Evolutionary conservation across 2,113 vertebrate genomes (phyloP).

Genomic region (Alouatta palliata): DNA sequence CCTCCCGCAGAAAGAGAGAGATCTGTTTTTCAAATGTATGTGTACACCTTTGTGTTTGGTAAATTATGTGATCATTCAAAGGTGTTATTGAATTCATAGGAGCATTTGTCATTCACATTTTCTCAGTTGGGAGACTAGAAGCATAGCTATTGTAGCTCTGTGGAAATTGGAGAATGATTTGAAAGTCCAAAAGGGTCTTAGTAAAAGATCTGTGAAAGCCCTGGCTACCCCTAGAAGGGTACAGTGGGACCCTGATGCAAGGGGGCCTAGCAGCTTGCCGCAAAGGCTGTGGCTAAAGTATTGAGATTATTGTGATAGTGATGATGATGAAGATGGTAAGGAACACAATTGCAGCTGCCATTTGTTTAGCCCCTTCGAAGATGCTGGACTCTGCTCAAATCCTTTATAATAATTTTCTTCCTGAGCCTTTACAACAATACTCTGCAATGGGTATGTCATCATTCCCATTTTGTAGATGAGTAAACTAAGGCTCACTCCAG

Average conservation of each 20-base stretch:
- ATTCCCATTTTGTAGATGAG: not conserved
- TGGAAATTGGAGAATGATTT: not conserved
- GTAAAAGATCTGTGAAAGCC: not conserved
- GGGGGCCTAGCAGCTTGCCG: not conserved
- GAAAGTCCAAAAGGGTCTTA: not conserved
- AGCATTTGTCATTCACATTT: not conserved
- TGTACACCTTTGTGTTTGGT: not conserved
- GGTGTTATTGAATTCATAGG: not conserved
- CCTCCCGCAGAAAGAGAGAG: not conserved
- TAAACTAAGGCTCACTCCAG: not conserved
- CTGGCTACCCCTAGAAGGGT: not conserved
- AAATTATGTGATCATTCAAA: not conserved
- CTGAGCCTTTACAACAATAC: not conserved
- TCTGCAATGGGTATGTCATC: not conserved
- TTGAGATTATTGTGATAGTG: not conserved
- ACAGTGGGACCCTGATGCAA: not conserved
- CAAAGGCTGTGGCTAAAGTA: not conserved
- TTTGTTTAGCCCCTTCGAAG: not conserved
- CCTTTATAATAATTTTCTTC: not conserved
- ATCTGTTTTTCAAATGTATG: not conserved
- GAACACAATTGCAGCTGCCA: not conserved
- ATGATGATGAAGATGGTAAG: not conserved
- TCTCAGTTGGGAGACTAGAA: not conserved
- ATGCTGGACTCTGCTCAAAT: not conserved
- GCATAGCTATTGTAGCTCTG: not conserved